Evolutionary conservation across 2,797 vertebrate species (phyloP).

Genomic region (Syngnathus acus): DNA sequence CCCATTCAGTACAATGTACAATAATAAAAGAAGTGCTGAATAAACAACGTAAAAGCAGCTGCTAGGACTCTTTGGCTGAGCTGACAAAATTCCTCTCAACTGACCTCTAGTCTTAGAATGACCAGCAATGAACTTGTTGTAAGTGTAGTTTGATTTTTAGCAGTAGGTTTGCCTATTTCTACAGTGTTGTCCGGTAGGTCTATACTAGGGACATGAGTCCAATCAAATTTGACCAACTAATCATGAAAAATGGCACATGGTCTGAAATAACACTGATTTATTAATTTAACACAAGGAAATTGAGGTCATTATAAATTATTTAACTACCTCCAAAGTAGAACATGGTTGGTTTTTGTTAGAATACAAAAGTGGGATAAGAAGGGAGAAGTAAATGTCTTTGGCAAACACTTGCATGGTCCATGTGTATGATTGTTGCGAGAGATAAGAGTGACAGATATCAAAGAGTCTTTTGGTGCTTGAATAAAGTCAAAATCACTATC

Average conservation of each 20-base stretch:
- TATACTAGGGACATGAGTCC: no score
- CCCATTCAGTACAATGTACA: no score
- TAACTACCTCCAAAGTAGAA: neutral
- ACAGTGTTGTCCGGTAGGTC: no score
- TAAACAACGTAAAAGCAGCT: no score
- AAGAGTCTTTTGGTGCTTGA: neutral
- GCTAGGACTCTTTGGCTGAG: no score
- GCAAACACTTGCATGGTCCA: neutral
- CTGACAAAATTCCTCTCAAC: no score
- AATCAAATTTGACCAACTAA: no score
- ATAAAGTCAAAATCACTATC: slow-evolving; percentile 3
- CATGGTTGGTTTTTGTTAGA: neutral
- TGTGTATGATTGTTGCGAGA: neutral
- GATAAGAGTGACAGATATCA: slow-evolving; percentile 2
- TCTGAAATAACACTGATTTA: neutral
- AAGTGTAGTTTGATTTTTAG: no score
- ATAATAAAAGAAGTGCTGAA: no score
- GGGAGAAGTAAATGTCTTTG: neutral
- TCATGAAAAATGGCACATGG: neutral
- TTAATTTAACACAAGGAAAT: neutral
- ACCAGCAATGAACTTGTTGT: no score
- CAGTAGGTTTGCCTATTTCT: no score
- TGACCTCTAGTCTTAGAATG: no score
- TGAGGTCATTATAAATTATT: neutral
- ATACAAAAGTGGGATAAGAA: neutral